A percentile compares a stretch with the other conserved stretches of the same genome.
phyloP scores from a whole-genome alignment of 2,888 invertebrate species.

The Drosophila greeni region DNA sequence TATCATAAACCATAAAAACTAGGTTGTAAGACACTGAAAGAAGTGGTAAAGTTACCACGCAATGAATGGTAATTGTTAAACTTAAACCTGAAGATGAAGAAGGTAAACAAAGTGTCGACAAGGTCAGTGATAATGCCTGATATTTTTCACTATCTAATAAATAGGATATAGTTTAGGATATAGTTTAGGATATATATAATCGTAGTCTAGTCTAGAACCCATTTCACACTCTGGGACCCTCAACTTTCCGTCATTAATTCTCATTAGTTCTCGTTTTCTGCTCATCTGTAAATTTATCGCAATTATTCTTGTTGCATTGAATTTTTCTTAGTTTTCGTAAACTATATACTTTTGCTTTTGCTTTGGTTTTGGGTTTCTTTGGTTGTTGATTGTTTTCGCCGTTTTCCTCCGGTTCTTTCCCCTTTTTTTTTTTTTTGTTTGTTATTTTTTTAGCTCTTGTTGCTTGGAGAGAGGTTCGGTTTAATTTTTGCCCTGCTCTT shows the following conservation, averaged over 20 bases:
- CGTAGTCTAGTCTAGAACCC: no score
- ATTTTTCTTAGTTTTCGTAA: slow-evolving; percentile 50
- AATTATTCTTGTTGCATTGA: slow-evolving; percentile 73
- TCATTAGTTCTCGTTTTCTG: background rate
- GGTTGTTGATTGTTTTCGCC: slow-evolving; percentile 6
- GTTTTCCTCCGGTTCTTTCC: slow-evolving; percentile 4
- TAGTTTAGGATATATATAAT: no score
- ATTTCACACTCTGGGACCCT: background rate
- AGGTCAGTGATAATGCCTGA: background rate
- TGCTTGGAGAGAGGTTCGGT: slow-evolving; percentile 11
- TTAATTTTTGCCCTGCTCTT: slow-evolving; percentile 29
- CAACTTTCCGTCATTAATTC: background rate
- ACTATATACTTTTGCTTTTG: slow-evolving; percentile 17
- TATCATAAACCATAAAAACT: background rate
- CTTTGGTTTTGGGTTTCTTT: slow-evolving; percentile 9
- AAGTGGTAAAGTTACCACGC: background rate
- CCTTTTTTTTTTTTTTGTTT: slow-evolving; percentile 4
- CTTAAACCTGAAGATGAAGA: background rate
- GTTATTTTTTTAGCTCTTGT: slow-evolving; percentile 15
- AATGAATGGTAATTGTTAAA: no score
- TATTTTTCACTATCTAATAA: background rate
- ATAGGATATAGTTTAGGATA: no score
- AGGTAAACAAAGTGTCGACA: background rate
- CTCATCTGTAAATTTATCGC: slow-evolving; percentile 15
- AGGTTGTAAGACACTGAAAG: background rate